Percentiles rank a stretch among this genome's conserved stretches.
Conservation (phyloP, 1,140 invertebrate genomes). For the Heterodera schachtii region DNA sequence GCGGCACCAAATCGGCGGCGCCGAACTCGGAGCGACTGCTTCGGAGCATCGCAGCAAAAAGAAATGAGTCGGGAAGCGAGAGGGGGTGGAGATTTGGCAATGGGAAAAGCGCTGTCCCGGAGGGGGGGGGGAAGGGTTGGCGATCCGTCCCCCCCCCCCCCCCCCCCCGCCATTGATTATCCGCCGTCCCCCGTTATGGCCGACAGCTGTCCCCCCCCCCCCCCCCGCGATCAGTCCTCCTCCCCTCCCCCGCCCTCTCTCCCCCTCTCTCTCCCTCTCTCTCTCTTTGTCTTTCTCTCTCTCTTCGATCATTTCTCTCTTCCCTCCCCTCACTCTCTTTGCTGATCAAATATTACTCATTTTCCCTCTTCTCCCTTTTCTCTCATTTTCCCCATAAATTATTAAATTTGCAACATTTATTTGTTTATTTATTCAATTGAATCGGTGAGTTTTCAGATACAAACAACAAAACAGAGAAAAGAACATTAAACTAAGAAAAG, state of each 20-base stretch:
- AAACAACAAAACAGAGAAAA: neutral
- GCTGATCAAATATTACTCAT: too few relatives aligned
- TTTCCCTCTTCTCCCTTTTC: too few relatives aligned
- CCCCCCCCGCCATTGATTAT: too few relatives aligned
- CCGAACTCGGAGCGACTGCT: neutral
- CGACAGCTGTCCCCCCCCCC: neutral
- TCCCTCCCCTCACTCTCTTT: too few relatives aligned
- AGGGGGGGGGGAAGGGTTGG: too few relatives aligned
- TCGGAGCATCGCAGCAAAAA: neutral
- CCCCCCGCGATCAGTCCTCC: neutral
- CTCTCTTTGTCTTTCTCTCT: too few relatives aligned
- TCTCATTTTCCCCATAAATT: too few relatives aligned
- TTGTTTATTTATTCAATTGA: neutral
- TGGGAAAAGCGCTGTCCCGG: too few relatives aligned
- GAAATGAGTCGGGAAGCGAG: too few relatives aligned
- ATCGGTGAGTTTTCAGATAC: neutral
- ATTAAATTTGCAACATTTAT: too few relatives aligned
- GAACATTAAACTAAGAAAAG: neutral
- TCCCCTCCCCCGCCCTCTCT: neutral
- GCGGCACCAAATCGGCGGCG: slow-evolving; percentile 1
- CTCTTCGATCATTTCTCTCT: neutral
- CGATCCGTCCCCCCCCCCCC: too few relatives aligned
- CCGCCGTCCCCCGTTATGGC: neutral
- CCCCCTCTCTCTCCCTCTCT: neutral
- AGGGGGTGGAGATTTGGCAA: too few relatives aligned